These are phyloP conservation scores for Mormyrops attenuatus DNA, from an alignment of 2,797 vertebrate species.

Conservation along the genomic window DNA sequence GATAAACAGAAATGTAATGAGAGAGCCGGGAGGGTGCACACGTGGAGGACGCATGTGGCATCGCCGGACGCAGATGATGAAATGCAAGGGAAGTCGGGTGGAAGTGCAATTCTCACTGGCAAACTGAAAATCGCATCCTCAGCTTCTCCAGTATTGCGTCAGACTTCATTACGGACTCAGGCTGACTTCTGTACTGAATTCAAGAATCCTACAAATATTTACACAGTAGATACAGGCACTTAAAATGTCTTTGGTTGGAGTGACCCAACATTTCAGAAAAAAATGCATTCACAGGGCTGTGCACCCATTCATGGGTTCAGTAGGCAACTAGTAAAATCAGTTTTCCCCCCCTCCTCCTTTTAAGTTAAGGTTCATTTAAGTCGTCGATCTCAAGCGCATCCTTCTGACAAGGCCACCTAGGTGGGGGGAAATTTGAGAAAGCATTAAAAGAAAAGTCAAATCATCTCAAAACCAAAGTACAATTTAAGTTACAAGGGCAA, in stretches of 20 bases:
- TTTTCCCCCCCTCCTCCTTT: slow-evolving; percentile 40
- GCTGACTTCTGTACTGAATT: slow-evolving; percentile 58
- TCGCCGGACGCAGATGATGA: neutral
- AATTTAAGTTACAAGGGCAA: neutral
- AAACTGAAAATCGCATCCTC: slow-evolving; percentile 17
- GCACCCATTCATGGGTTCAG: slow-evolving; percentile 76
- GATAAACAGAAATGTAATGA: slow-evolving; percentile 21
- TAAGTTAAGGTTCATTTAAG: slow-evolving; percentile 51
- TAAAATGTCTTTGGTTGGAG: slow-evolving; percentile 99
- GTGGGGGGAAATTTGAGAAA: slow-evolving; percentile 36
- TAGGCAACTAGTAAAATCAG: slow-evolving; percentile 71
- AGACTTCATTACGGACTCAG: slow-evolving; percentile 39
- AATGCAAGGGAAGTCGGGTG: neutral
- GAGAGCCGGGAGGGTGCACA: neutral
- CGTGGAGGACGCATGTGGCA: neutral
- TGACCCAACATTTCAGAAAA: slow-evolving; percentile 92
- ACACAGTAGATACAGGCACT: slow-evolving; percentile 99
- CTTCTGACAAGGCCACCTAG: slow-evolving; percentile 89
- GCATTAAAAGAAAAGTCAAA: slow-evolving; percentile 25
- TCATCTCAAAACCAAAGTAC: neutral
- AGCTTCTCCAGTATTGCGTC: slow-evolving; percentile 38
- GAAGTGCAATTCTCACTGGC: slow-evolving; percentile 20
- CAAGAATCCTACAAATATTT: slow-evolving; percentile 81
- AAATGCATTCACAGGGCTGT: slow-evolving; percentile 80
- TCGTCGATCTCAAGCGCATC: slow-evolving; percentile 56